Evolutionary conservation across 2,113 vertebrate species (phyloP).

Genomic region (Phylloscopus trochilus): DNA sequence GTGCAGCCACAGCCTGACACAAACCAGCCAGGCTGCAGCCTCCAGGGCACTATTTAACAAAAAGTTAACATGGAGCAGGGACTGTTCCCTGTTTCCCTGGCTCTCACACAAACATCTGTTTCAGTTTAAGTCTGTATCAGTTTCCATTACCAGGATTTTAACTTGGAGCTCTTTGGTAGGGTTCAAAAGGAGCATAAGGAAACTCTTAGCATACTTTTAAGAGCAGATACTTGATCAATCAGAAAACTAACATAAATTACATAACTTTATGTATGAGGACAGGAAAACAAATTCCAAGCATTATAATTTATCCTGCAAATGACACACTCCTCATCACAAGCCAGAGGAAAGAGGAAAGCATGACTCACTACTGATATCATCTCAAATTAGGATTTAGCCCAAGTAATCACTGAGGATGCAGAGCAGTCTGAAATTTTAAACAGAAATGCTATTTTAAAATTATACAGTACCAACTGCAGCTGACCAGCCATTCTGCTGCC

Average conservation of each 20-base stretch:
- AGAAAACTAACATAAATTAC: not conserved
- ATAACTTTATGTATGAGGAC: not conserved
- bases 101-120: not conserved
- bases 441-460: not conserved
- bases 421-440: not conserved
- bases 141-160: not conserved
- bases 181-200: not conserved
- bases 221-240: not conserved
- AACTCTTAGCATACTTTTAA: not conserved
- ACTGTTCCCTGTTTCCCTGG: not conserved
- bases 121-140: not conserved
- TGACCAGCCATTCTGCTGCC: not conserved
- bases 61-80: not conserved
- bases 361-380: slow-evolving; percentile 6
- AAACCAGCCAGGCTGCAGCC: not conserved
- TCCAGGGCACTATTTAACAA: not conserved
- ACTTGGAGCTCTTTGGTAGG: not conserved
- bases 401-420: not conserved
- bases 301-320: not conserved
- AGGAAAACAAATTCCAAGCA: slow-evolving; percentile 7
- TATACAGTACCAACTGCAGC: not conserved
- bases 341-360: not conserved
- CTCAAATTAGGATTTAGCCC: not conserved
- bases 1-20: not conserved
- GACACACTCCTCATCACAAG: not conserved